Base-by-base conservation (phyloP, 1,140 invertebrate species). In the Spodoptera frugiperda region DNA sequence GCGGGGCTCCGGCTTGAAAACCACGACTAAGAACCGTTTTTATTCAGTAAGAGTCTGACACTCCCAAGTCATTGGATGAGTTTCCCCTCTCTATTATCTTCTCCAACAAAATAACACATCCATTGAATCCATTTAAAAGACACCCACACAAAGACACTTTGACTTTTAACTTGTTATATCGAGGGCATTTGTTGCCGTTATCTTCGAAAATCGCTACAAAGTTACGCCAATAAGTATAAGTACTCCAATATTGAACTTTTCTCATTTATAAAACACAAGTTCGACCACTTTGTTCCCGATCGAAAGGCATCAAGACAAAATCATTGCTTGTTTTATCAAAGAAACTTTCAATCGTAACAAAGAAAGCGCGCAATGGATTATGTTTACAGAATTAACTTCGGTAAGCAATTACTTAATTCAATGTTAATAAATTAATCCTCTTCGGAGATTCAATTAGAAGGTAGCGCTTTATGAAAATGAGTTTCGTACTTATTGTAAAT, bases 241-340 rank as follows among this genome's bases (percentile, higher is more conserved):
- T 39, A 39, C 33, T n/a, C n/a, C n/a, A 44, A 17, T 44, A 61
- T 61, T 44, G 9, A 44, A 44, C 30, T 61, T 61, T 61, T 61
- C 59, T 61, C 59, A 61, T 61, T 61, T 61, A 17, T 33, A 61
- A 61, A 61, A 61, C 33, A 61, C 59, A 44, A 44, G 30, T 61
- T 44, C 2, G 30, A 8, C 11, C 25, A 44, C 57, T 61, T 17
- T 44, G 33, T 44, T 39, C 4, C 4, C 3, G 9, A 10, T 61
- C 6, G 8, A 33, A 39, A 61, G 39, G 12, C 5, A 33, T 57
- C 12, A 5, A 39, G 15, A 25, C 10, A 25, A 55, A 55, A 25
- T 55, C 53, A 11, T 25, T 55, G 19, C 19, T 55, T 14, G 10
- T 12, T 25, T 25, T 25, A 54, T 17, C 25, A 25, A 55, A 12